Base-by-base conservation (phyloP, 1,140 invertebrate genomes). In the Drosophila funebris region DNA sequence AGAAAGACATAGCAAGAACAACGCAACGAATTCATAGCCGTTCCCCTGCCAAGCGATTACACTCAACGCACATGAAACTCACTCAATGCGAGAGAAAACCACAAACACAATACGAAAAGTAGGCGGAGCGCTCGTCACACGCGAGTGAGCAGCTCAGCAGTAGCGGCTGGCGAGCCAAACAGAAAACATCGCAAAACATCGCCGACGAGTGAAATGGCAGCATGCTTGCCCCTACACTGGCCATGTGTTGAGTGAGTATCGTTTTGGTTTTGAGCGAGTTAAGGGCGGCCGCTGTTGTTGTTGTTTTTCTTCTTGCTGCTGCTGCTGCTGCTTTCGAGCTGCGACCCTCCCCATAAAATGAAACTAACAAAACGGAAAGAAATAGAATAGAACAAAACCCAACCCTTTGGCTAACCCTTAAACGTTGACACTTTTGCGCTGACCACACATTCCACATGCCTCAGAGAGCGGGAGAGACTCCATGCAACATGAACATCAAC, bases 321-420 rank as follows among this genome's bases (percentile, higher is more conserved):
- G 24, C 63, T 27, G 37, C 66, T 43, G 13, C 33, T 37, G 36
- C 5, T 37, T 4, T 13, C 2, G 14, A 14, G 14, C 7, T 31
- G 14, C 50, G 53, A 53, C 71, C 72, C 63, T 54, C 70, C 61
- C 61, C 43, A 33, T 3, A 14, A 7, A 1, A 7, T 1, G 11
- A 11, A 64, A 16, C 9, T 11, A 58, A 56, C 41, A 37, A 27
- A 46, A 18, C 14, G 27, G 36, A 73, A 52, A 8, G 7, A 7
- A 50, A 31, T 29, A 29, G 24, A 13, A 29, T 29, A 29, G 13
- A 29, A 48, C 14, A 52, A 9, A 78, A 68, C 68, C 20, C 68
- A 64, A 71, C 80, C 79, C 79, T 83, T 84, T 33, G 58, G 70
- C 72, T 63, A 85, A 87, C 82, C 82, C 82, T 66, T 87, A 75